Evolutionary conservation across 2,113 vertebrate genomes (phyloP), one percentile per base, ranked within the genome.

Genomic region (Halcyon senegalensis): DNA sequence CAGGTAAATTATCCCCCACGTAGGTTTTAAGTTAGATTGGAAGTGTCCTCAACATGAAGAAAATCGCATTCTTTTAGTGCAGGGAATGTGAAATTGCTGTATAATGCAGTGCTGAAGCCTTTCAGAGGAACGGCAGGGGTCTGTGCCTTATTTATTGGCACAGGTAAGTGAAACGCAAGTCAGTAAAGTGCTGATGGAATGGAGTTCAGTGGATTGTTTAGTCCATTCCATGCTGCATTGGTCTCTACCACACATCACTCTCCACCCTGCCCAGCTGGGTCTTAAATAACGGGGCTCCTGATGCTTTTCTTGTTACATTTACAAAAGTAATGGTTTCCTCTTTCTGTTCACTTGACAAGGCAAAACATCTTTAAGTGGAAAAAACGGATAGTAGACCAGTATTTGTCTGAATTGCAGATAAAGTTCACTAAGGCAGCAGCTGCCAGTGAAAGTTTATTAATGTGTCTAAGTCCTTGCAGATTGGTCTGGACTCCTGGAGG

Each of bases 131-230:
- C 50, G 44, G 27, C 53, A 75, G 62, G 30, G 18, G 24, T 75
- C 48, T 90, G 13, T 75, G 44, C 58, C 80, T 78, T 96, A 87
- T 86, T 78, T 92, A 86, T 28, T 93, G 92, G 64, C 81, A 66
- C 53, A 76, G 73, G 66, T 78, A 94, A 92, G 94, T 87, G 30
- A 68, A 92, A 84, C 41, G 16, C 68, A 93, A 92, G 43, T 76
- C 56, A 60, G 56, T 63, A 92, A 90, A 94, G 84, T 92, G 73
- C 68, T 93, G 85, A 72, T 92, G 68, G 88, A 96, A 95, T 92
- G 64, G 55, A 90, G 43, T 93, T 90, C 86, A 88, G 72, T 74
- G 78, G 33, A 13, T 86, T 63, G 46, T 67, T 93, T 44, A 86
- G 79, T 73, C 48, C 60, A 64, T 95, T 92, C 88, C 62, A 27